Base-by-base conservation (phyloP, 2,113 vertebrate genomes). In the Desmodus rotundus region DNA sequence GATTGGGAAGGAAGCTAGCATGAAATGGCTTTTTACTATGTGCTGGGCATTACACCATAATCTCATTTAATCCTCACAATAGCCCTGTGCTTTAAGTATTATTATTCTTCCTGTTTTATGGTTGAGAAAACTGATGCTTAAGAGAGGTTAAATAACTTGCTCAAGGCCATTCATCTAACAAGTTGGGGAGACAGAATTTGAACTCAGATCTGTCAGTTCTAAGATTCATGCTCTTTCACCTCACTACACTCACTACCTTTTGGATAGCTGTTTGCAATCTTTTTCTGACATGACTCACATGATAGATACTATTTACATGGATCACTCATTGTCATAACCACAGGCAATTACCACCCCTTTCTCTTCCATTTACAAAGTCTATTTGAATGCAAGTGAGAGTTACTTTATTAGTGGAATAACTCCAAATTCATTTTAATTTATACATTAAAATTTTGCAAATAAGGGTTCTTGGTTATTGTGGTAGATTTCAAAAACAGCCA, bases 1-100 rank as follows among this genome's bases (percentile, higher is more conserved):
- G 38, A 52, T 15, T 11, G 36, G 56, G 67, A 88, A 84, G n/a
- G 86, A 95, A 94, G 82, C 16, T 20, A 90, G 45, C 38, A 77
- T 85, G 52, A 93, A 70, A n/a, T 89, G 91, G 61, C 50, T 87
- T 50, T 96, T 96, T 63, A 67, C 63, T 80, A 80, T 11, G 7
- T 74, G 10, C 41, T 87, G 50, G n/a, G 33, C 36, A 76, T 87
- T 77, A 72, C 1, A 36, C 14, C 26, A 85, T 54, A 61, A 94
- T 88, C 72, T 95, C 81, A 72, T 84, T 87, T 90, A 70, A 65
- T 61, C 31, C 56, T 74, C 41, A 38, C 63, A 91, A 74, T 63
- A 74, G 61, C 12, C 3, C 14, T 36, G 26, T 72, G 24, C n/a
- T 38, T 84, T 81, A 38, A 11, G 63, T 67, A 85, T 91, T 81